Evolutionary conservation across 2,113 vertebrate genomes (phyloP).

Genomic region (Phalacrocorax brasilianus): DNA sequence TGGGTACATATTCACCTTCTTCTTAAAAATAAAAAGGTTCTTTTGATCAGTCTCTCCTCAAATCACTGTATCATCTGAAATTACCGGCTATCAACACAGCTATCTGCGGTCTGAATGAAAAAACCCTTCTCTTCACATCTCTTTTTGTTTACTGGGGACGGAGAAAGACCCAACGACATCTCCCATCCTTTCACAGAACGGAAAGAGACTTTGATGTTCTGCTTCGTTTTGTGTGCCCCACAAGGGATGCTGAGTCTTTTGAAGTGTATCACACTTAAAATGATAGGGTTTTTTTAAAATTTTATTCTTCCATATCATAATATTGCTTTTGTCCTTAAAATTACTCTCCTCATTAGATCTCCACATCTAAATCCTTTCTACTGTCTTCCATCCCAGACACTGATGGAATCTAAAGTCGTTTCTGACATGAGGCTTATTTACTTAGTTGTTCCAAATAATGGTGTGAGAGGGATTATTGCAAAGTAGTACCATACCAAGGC

Average conservation of each 20-base stretch:
- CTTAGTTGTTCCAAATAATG: constrained; percentile 17
- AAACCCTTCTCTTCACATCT: neutral
- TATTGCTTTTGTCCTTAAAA: neutral
- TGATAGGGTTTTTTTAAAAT: neutral
- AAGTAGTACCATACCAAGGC: neutral
- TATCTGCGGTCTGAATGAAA: neutral
- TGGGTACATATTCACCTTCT: neutral
- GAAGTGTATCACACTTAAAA: neutral
- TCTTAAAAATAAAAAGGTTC: neutral
- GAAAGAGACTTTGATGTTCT: neutral
- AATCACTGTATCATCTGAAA: neutral
- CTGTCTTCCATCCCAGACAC: constrained; percentile 18
- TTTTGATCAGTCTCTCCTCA: neutral
- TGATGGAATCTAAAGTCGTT: neutral
- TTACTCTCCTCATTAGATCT: neutral
- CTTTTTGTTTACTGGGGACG: neutral
- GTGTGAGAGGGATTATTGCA: constrained; percentile 26
- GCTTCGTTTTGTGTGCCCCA: neutral
- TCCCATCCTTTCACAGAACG: neutral
- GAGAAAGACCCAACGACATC: neutral
- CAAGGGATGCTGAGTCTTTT: neutral
- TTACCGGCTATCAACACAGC: neutral
- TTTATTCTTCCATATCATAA: neutral
- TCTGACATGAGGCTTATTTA: constrained; percentile 25
- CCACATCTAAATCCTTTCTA: neutral